phyloP scores from a whole-genome alignment of 2,797 vertebrate genomes.

The Chrosomus eos region DNA sequence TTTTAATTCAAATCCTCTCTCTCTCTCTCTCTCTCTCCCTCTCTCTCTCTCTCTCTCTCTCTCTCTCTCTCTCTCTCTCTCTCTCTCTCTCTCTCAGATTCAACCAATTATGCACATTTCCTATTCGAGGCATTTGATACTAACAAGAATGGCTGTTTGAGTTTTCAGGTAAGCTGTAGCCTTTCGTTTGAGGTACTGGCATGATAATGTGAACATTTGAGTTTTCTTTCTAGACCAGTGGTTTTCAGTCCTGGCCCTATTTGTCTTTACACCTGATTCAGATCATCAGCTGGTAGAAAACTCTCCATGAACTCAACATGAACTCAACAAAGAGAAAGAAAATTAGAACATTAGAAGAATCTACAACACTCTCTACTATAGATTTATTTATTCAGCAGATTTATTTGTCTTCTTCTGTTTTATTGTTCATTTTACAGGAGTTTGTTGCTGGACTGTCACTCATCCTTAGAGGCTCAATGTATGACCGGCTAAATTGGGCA shows the following conservation, averaged over 20 bases:
- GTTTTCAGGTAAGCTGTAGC: slow-evolving; percentile 86
- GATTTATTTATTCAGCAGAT: background rate
- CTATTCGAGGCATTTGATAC: slow-evolving; percentile 96
- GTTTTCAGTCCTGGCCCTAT: background rate
- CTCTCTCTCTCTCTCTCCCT: no score
- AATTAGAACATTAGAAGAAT: background rate
- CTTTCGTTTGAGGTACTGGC: background rate
- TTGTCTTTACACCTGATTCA: background rate
- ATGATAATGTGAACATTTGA: background rate
- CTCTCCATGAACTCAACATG: background rate
- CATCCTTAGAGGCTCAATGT: slow-evolving; percentile 90
- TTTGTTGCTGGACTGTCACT: slow-evolving; percentile 91
- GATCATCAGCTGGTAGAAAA: background rate
- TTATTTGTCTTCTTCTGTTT: background rate
- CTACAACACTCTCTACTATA: background rate
- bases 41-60: no score
- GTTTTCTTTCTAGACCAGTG: background rate
- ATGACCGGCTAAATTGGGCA: slow-evolving; percentile 93
- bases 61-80: no score
- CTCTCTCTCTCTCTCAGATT: slow-evolving; percentile 77
- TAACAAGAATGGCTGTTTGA: slow-evolving; percentile 87
- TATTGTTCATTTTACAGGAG: slow-evolving; percentile 75
- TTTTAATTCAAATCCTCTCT: background rate
- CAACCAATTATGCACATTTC: slow-evolving; percentile 92
- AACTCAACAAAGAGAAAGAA: background rate